These are phyloP conservation scores for Oceanodroma leucorhoa DNA, from an alignment of 2,797 vertebrate genomes.

Conservation along the genomic window DNA sequence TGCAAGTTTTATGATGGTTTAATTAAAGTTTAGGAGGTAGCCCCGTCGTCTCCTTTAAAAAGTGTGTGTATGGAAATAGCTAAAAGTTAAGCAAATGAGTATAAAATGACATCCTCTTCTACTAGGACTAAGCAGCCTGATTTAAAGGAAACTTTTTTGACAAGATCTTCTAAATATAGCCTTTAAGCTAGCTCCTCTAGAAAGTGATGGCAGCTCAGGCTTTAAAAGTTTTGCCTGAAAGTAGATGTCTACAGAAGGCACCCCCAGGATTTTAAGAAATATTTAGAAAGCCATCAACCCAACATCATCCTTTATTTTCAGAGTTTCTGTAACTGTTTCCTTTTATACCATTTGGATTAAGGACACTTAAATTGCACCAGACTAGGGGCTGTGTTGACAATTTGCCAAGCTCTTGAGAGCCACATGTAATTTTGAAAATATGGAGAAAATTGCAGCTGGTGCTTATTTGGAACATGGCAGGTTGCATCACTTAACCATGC, in stretches of 20 bases:
- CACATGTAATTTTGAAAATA: conserved; percentile 18
- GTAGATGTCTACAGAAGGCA: not conserved
- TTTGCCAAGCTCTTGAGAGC: conserved; percentile 12
- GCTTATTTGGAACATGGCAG: conserved; percentile 1
- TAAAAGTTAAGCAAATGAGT: conserved; percentile 13
- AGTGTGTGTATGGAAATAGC: not conserved
- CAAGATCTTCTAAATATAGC: not conserved
- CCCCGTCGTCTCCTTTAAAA: not conserved
- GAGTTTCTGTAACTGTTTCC: conserved; percentile 7
- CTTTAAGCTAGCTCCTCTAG: not conserved
- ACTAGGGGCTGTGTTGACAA: not conserved
- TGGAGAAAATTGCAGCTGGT: conserved; percentile 21
- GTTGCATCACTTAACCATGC: not conserved
- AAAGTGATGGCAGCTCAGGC: not conserved
- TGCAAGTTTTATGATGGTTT: conserved; percentile 10
- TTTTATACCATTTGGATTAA: conserved; percentile 26
- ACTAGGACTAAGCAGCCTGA: not conserved
- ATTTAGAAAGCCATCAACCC: not conserved
- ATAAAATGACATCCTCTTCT: conserved; percentile 10
- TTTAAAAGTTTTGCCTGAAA: conserved; percentile 18
- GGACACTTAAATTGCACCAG: not conserved
- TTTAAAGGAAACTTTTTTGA: conserved; percentile 15
- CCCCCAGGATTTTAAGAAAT: not conserved
- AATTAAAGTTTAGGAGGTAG: conserved; percentile 33
- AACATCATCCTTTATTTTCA: conserved; percentile 13